phyloP scores from a whole-genome alignment of 2,888 invertebrate genomes.

The Tanypteryx hageni region DNA sequence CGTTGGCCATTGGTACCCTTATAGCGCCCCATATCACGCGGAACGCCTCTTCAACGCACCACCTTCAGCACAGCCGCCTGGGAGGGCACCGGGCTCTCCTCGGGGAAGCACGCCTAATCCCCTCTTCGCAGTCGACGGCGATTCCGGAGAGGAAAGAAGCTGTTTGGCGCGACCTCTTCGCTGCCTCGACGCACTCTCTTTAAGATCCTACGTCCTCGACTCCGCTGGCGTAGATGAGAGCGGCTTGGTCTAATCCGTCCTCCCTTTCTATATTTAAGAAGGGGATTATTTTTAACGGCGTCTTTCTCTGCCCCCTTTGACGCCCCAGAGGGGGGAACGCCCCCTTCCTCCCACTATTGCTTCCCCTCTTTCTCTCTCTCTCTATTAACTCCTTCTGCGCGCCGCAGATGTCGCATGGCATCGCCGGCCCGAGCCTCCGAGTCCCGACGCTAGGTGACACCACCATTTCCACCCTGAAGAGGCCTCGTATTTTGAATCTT shows the following conservation, averaged over 20 bases:
- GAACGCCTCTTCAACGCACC: not conserved
- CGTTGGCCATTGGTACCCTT: conserved; percentile 77
- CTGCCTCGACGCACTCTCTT: not conserved
- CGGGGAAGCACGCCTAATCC: not conserved
- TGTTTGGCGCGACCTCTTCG: not conserved
- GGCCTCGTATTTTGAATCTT: too few species aligned
- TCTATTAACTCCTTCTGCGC: conserved; percentile 7
- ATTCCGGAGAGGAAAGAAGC: not conserved
- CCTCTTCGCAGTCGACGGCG: not conserved
- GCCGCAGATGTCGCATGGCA: not conserved
- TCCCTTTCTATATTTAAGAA: conserved; percentile 52
- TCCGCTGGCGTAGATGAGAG: not conserved
- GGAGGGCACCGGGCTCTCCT: not conserved
- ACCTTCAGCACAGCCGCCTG: not conserved
- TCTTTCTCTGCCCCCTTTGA: not conserved
- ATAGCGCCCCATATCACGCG: conserved; percentile 25
- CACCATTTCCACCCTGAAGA: too few species aligned
- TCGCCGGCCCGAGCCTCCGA: not conserved
- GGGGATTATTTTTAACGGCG: conserved; percentile 47
- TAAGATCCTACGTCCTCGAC: not conserved
- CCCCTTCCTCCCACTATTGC: too few species aligned
- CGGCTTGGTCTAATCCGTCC: conserved; percentile 1
- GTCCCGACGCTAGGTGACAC: not conserved
- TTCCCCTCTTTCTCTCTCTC: not conserved
- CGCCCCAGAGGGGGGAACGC: too few species aligned